Conservation (phyloP, 2,113 vertebrate species). For the Propithecus coquereli region DNA sequence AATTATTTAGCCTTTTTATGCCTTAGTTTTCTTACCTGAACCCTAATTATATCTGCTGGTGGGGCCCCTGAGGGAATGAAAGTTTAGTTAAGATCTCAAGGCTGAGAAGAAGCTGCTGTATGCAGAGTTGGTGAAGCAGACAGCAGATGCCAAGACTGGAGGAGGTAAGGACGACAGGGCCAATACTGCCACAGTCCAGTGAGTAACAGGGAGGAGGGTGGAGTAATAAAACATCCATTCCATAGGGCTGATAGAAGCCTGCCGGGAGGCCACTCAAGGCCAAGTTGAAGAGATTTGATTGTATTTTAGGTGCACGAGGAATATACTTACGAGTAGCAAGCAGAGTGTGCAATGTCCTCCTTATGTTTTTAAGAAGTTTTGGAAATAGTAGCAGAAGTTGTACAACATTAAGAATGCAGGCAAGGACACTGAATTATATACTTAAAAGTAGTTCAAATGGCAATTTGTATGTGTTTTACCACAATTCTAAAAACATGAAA, state of each 20-base stretch:
- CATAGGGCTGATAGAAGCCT: neutral
- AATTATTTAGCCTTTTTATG: neutral
- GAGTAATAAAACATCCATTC: neutral
- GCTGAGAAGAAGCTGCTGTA: neutral
- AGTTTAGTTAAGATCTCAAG: neutral
- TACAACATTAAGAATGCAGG: neutral
- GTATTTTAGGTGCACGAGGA: neutral
- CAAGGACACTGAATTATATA: neutral
- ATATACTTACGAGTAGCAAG: neutral
- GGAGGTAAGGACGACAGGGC: neutral
- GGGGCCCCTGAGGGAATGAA: too few species aligned
- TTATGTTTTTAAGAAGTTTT: neutral
- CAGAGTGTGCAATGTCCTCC: neutral
- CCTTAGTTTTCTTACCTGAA: neutral
- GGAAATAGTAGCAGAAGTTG: neutral
- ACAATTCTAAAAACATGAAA: neutral
- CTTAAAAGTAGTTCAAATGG: neutral
- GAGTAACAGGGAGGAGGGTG: too few species aligned
- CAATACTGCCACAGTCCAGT: neutral
- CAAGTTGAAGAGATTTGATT: neutral
- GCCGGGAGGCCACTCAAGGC: accelerated
- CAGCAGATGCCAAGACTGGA: neutral
- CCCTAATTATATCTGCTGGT: neutral
- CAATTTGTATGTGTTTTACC: neutral
- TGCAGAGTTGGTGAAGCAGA: neutral